These are phyloP conservation scores for Anticlea derivata DNA, from an alignment of 2,888 invertebrate genomes.

Conservation along the genomic window DNA sequence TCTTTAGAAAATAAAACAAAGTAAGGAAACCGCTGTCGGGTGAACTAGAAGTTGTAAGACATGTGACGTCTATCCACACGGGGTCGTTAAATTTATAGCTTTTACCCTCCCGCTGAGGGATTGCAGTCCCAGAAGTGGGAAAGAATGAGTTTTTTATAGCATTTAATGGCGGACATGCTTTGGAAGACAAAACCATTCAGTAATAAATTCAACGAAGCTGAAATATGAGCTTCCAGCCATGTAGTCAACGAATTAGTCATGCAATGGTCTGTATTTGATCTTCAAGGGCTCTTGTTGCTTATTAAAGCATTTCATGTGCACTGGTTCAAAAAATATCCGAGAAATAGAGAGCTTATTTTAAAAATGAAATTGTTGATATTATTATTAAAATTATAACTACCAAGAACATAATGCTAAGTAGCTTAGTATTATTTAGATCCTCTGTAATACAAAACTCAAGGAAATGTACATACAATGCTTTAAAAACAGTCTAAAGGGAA, in stretches of 20 bases:
- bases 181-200: background rate
- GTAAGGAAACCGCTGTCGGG: constrained; percentile 24
- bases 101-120: constrained; percentile 16
- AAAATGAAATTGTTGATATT: no score
- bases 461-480: no score
- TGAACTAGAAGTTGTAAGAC: constrained; percentile 25
- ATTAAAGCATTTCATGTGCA: constrained; percentile 29
- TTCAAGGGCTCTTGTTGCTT: constrained; percentile 19
- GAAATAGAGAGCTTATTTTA: constrained; percentile 7
- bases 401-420: no score
- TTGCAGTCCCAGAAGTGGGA: constrained; percentile 10
- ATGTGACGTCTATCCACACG: constrained; percentile 24
- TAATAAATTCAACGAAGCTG: background rate
- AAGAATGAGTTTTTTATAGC: constrained; percentile 22
- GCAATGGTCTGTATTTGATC: constrained; percentile 16
- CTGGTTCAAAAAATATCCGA: constrained; percentile 25
- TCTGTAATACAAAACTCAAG: no score
- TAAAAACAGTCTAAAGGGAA: no score
- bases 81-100: constrained; percentile 26
- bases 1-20: constrained; percentile 23
- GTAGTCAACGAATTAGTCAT: constrained; percentile 5
- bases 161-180: constrained; percentile 1
- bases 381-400: no score
- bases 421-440: no score
- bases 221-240: background rate